phyloP scores from a whole-genome alignment of 2,797 vertebrate species.

The Scolopax bukidnonensis region DNA sequence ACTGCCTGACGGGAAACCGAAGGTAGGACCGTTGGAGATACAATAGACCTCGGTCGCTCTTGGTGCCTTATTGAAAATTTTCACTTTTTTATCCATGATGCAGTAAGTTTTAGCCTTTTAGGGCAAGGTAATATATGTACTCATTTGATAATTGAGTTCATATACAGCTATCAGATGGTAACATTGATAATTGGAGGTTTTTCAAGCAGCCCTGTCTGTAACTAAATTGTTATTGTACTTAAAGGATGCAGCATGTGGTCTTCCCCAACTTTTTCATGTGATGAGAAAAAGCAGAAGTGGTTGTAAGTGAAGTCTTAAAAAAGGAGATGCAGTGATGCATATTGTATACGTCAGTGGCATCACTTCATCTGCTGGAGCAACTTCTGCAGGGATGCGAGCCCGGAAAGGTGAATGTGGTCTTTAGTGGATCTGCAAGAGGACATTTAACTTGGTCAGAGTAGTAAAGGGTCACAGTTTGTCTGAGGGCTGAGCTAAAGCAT shows the following conservation, averaged over 20 bases:
- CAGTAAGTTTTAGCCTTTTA: not conserved
- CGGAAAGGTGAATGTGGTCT: not conserved
- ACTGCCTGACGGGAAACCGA: fast-evolving
- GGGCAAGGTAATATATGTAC: not conserved
- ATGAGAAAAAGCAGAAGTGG: not conserved
- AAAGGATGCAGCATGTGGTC: not conserved
- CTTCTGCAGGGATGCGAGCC: not conserved
- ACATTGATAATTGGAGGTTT: fast-evolving
- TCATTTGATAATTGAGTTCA: not conserved
- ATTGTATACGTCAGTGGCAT: not conserved
- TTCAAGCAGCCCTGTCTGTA: not conserved
- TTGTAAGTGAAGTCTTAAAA: not conserved
- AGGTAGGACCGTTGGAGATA: fast-evolving
- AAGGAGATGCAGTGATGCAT: not conserved
- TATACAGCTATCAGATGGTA: not conserved
- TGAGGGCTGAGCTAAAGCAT: not conserved
- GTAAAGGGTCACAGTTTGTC: not conserved
- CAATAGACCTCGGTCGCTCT: fast-evolving
- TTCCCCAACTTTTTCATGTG: not conserved
- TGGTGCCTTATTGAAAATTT: not conserved
- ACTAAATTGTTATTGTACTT: not conserved
- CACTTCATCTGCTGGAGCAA: not conserved
- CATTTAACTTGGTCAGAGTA: not conserved
- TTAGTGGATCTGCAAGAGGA: not conserved
- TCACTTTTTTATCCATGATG: fast-evolving